phyloP scores from a whole-genome alignment of 2,797 vertebrate species.

The Spinibarbus caldwelli region DNA sequence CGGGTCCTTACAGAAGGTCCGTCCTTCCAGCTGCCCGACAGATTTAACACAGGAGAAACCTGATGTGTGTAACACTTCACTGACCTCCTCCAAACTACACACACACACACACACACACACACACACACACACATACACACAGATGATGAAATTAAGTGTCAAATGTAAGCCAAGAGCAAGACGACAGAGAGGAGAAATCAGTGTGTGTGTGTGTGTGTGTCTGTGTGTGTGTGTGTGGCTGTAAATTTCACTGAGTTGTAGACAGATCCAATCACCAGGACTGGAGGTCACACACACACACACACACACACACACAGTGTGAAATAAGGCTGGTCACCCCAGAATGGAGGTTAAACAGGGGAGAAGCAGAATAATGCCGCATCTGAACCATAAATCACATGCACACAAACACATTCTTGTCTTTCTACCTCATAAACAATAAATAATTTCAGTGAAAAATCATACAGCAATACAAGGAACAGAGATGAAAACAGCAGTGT shows the following conservation, averaged over 20 bases:
- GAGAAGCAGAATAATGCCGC: conserved; percentile 71
- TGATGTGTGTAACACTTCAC: conserved; percentile 71
- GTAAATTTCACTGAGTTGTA: no score
- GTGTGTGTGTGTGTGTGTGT: conserved; percentile 24
- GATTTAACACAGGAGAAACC: conserved; percentile 82
- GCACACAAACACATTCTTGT: conserved; percentile 55
- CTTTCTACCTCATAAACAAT: conserved; percentile 4
- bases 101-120: conserved; percentile 27
- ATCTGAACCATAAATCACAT: conserved; percentile 71
- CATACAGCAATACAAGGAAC: conserved; percentile 14
- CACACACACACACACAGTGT: conserved; percentile 51
- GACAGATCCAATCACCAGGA: no score
- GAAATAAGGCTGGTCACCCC: conserved; percentile 52
- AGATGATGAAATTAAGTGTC: conserved; percentile 6
- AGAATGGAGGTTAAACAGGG: conserved; percentile 59
- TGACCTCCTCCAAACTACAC: conserved; percentile 83
- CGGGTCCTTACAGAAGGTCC: conserved; percentile 82
- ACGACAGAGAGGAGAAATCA: background rate
- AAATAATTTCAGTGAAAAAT: background rate
- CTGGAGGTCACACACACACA: conserved; percentile 55
- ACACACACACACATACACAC: conserved; percentile 15
- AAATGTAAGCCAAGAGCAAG: background rate
- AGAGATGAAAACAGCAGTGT: conserved; percentile 4
- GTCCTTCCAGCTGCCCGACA: conserved; percentile 72
- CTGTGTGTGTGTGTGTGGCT: conserved; percentile 37